Evolutionary conservation across 1,140 invertebrate genomes (phyloP), one percentile per base, ranked within the genome.

Genomic region (Aporrectodea caliginosa): DNA sequence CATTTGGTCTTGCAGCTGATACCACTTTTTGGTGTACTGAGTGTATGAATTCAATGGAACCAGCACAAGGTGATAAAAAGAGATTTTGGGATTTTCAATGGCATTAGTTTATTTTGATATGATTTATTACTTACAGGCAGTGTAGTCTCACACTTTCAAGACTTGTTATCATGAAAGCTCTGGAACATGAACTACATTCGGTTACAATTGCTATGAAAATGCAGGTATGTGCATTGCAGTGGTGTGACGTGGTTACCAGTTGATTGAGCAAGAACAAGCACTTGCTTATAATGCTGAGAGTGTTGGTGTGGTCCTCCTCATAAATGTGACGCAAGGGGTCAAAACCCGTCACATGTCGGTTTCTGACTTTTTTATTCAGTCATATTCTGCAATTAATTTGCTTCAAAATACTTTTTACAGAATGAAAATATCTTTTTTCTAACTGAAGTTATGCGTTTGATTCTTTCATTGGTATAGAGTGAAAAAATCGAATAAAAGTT

Each of bases 171-270:
- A 90, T 93, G 80, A 92, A 92, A 81, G 91, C 94, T 16, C 87
- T 96, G 75, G 93, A 93, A 69, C 90, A 92, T 0, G 95, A 96
- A 85, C 89, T 95, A 43, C 91, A 92, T 69, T 94, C 94, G 32
- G 91, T 97, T 58, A 93, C 93, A 58, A 92, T 98, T 82, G 95
- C 95, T 2, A 95, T 97, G 1, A 95, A 96, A 88, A 96, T 97
- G 94, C 94, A 95, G 85, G 89, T 89, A 83, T 79, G n/a, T 80
- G 22, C 35, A 73, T 72, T 43, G n/a, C 33, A 35, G 32, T n/a
- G n/a, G n/a, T n/a, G n/a, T n/a, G n/a, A n/a, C n/a, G n/a, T n/a
- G n/a, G n/a, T n/a, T n/a, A n/a, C n/a, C n/a, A n/a, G n/a, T n/a
- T n/a, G n/a, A n/a, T n/a, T n/a, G n/a, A n/a, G n/a, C n/a, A n/a